Percentiles rank a stretch among this genome's conserved stretches.
phyloP scores from a whole-genome alignment of 2,888 invertebrate species.

The Nymphalis c-album region DNA sequence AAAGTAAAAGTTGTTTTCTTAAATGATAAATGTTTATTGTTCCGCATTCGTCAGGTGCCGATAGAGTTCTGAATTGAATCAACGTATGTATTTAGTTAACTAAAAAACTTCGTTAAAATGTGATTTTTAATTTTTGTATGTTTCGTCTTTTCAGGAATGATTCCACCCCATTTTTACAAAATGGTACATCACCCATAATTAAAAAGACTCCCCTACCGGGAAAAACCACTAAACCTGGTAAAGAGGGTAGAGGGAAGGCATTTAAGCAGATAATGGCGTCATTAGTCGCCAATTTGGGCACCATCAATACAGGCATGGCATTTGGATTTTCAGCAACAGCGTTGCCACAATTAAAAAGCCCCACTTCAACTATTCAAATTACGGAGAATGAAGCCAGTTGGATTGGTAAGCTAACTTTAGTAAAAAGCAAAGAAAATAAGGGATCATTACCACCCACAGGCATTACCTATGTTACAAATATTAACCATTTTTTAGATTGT shows the following conservation, averaged over 20 bases:
- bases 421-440: not conserved
- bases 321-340: constrained; percentile 86
- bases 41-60: too few relatives aligned
- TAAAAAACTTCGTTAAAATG: too few relatives aligned
- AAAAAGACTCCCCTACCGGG: constrained; percentile 51
- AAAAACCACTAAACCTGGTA: constrained; percentile 49
- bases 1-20: too few relatives aligned
- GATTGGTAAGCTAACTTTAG: constrained; percentile 79
- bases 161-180: constrained; percentile 66
- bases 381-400: constrained; percentile 83
- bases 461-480: not conserved
- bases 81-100: too few relatives aligned
- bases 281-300: constrained; percentile 84
- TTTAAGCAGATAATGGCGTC: constrained; percentile 82
- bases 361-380: constrained; percentile 76
- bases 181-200: constrained; percentile 60
- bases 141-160: constrained; percentile 56
- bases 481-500: not conserved
- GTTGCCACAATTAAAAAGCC: constrained; percentile 80
- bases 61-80: too few relatives aligned
- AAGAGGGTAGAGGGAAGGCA: constrained; percentile 71
- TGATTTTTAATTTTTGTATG: too few relatives aligned
- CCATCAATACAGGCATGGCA: constrained; percentile 86
- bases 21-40: too few relatives aligned
- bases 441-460: too few relatives aligned